phyloP scores from a whole-genome alignment of 1,140 invertebrate species.

The Dryas iulia region DNA sequence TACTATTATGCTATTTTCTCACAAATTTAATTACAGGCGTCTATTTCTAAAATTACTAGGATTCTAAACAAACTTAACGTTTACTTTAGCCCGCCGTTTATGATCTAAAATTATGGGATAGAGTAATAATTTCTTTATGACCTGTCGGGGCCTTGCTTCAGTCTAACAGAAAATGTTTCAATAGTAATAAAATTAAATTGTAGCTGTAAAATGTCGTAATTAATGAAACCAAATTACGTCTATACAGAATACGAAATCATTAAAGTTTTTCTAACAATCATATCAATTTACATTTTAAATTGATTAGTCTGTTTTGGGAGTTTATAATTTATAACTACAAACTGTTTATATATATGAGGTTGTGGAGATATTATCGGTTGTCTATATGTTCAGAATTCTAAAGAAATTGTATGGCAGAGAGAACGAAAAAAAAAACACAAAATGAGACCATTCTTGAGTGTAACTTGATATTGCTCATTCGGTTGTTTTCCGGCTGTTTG shows the following conservation, averaged over 20 bases:
- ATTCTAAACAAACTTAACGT: conserved; percentile 22
- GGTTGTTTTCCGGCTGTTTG: conserved; percentile 76
- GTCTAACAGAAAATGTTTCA: conserved; percentile 63
- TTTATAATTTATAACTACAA: conserved; percentile 48
- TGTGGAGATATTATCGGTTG: conserved; percentile 47
- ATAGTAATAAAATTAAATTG: conserved; percentile 70
- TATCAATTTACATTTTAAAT: conserved; percentile 47
- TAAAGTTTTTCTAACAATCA: conserved; percentile 44
- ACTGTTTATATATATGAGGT: conserved; percentile 29
- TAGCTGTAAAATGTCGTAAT: conserved; percentile 68
- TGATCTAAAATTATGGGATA: conserved; percentile 56
- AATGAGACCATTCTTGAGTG: conserved; percentile 58
- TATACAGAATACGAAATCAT: conserved; percentile 51
- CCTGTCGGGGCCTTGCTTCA: conserved; percentile 38
- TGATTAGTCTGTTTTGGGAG: conserved; percentile 47
- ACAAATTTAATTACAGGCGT: conserved; percentile 1
- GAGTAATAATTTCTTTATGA: conserved; percentile 64
- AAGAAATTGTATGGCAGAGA: conserved; percentile 61
- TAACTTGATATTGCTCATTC: conserved; percentile 75
- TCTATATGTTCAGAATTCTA: conserved; percentile 46
- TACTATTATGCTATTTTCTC: background rate
- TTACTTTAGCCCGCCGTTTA: conserved; percentile 52
- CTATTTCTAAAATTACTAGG: conserved; percentile 2
- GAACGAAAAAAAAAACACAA: conserved; percentile 57
- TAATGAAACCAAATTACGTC: conserved; percentile 75